Base-by-base conservation (phyloP, 1,140 invertebrate genomes). In the Brachionus rubens region DNA sequence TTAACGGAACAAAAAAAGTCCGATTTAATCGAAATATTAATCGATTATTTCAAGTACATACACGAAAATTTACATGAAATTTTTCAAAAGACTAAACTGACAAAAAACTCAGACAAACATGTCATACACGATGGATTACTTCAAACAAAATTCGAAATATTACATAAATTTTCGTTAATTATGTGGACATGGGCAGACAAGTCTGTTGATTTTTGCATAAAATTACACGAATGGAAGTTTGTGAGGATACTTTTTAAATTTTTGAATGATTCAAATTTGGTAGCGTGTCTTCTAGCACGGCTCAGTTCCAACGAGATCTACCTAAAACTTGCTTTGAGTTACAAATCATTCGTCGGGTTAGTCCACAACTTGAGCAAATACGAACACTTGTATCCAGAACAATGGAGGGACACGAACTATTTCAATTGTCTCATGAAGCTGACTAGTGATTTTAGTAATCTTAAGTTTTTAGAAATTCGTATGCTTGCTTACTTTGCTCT, bases 181-280 rank as follows among this genome's bases (percentile, higher is more conserved):
- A 72, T 72, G 68, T 72, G 68, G 68, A 72, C 46, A 50, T 72
- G 68, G 68, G 68, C 68, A 16, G 68, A 54, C 33, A 48, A 72
- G 16, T 72, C 68, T 14, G 12, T 5, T 24, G 68, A 72, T 50
- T 72, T 72, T 72, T 50, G 46, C 19, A 41, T 36, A 0, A 72
- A 19, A 50, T 19, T 72, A n/a, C 68, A 72, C 19, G 46, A 54
- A 19, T 40, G 12, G n/a, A 72, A 48, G 33, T 48, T 48, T 54
- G 28, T 72, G 7, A 19, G 36, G 19, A 33, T 54, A 24, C 2
- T 72, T 2, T 72, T 72, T 24, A 72, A 72, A 52, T 72, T 50
- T 54, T 54, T 72, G 16, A 72, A 72, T 40, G 68, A 72, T 14
- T 24, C 46, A 14, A 40, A 16, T n/a, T 59, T 59, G 5, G 54